A percentile compares a stretch with the other conserved stretches of the same genome.
These are phyloP conservation scores for Apodemia hepburni DNA, from an alignment of 2,888 invertebrate genomes.

Conservation along the genomic window DNA sequence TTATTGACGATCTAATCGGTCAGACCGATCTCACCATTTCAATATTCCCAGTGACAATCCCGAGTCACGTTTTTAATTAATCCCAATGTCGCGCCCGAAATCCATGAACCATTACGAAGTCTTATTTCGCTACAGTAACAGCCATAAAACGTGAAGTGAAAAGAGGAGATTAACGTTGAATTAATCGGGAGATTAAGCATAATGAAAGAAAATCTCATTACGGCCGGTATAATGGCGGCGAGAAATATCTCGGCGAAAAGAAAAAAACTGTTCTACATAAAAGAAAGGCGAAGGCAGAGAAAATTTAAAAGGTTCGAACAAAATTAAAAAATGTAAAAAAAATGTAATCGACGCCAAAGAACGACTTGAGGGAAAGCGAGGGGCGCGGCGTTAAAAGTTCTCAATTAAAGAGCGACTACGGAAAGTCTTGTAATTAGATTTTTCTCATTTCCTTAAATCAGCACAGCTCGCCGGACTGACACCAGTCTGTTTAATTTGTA, in stretches of 20 bases:
- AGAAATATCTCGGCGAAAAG: constrained; percentile 67
- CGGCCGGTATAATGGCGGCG: constrained; percentile 73
- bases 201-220: constrained; percentile 81
- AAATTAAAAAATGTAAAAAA: constrained; percentile 78
- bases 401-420: constrained; percentile 74
- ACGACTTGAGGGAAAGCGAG: constrained; percentile 53
- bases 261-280: constrained; percentile 55
- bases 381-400: constrained; percentile 52
- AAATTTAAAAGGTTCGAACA: constrained; percentile 75
- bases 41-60: constrained; percentile 30
- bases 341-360: constrained; percentile 75
- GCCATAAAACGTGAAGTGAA: constrained; percentile 69
- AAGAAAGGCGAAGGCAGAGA: constrained; percentile 72
- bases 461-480: constrained; percentile 57
- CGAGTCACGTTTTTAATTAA: constrained; percentile 74
- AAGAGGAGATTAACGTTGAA: constrained; percentile 75
- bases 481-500: constrained; percentile 75
- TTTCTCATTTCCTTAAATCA: constrained; percentile 75
- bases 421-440: constrained; percentile 76
- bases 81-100: constrained; percentile 59
- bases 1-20: constrained; percentile 75
- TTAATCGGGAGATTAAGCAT: constrained; percentile 80
- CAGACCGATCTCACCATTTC: constrained; percentile 49
- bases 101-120: constrained; percentile 52
- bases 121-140: constrained; percentile 57